A percentile compares a stretch with the other conserved stretches of the same genome.
Conservation (phyloP, 2,888 invertebrate genomes). For the Netelia fuscicornis region DNA sequence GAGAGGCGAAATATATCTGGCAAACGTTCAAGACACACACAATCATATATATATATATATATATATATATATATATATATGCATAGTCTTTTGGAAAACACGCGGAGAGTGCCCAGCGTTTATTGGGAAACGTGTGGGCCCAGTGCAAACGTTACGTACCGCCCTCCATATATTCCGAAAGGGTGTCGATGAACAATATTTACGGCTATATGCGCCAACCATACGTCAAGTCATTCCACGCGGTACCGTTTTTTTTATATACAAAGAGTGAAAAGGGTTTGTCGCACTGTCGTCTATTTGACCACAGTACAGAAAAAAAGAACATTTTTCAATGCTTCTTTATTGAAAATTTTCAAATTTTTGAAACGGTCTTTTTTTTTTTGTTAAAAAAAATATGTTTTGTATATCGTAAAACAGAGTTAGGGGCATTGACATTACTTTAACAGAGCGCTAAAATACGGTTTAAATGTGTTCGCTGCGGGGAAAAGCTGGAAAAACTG, state of each 20-base stretch:
- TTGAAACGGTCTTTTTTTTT: no score
- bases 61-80: background rate
- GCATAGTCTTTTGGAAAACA: constrained; percentile 46
- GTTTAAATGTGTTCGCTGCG: no score
- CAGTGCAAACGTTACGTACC: constrained; percentile 33
- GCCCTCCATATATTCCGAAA: constrained; percentile 48
- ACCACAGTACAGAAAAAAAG: no score
- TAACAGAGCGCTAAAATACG: no score
- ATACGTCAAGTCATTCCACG: background rate
- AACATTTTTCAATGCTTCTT: no score
- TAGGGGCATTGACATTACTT: no score
- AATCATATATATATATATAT: background rate
- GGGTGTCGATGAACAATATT: constrained; percentile 61
- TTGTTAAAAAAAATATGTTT: no score
- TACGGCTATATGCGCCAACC: background rate
- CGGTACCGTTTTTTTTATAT: background rate
- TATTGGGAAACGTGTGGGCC: constrained; percentile 18
- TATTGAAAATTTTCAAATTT: no score
- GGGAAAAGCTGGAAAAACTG: no score
- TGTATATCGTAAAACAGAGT: no score
- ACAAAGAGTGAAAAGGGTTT: background rate
- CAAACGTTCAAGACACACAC: constrained; percentile 52
- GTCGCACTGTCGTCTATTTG: no score
- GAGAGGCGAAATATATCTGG: constrained; percentile 53
- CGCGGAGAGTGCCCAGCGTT: constrained; percentile 23